Evolutionary conservation across 2,113 vertebrate species (phyloP).

Genomic region (Todiramphus chloris): DNA sequence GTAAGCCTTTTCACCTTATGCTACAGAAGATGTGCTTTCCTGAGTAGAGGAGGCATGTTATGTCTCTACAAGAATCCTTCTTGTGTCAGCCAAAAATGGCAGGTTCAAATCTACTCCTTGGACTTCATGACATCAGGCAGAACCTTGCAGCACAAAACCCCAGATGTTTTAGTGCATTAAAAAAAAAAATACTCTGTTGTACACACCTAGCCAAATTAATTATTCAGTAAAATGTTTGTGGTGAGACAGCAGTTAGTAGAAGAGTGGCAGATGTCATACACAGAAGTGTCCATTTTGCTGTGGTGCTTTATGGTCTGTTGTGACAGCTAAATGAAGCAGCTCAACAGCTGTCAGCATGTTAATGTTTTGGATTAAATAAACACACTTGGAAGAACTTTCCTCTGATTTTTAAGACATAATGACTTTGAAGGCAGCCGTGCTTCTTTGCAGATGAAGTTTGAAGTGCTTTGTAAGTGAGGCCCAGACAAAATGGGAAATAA

Average conservation of each 20-base stretch:
- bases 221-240: conserved; percentile 40
- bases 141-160: conserved; percentile 27
- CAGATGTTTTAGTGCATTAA: conserved; percentile 65
- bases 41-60: conserved; percentile 25
- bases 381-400: conserved; percentile 51
- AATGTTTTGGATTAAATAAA: conserved; percentile 15
- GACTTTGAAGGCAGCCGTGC: not conserved
- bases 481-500: not conserved
- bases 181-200: not conserved
- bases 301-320: conserved; percentile 9
- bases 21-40: not conserved
- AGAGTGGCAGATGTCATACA: conserved; percentile 50
- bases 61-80: not conserved
- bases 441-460: not conserved
- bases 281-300: conserved; percentile 37
- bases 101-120: conserved; percentile 26
- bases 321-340: conserved; percentile 43
- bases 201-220: conserved; percentile 61
- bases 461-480: not conserved
- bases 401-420: conserved; percentile 26
- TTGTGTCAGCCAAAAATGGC: not conserved
- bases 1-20: not conserved
- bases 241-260: not conserved
- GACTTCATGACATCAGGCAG: not conserved
- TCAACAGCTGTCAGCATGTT: conserved; percentile 1